These are phyloP conservation scores for Ranitomeya imitator DNA, from an alignment of 2,113 vertebrate genomes.

Conservation along the genomic window DNA sequence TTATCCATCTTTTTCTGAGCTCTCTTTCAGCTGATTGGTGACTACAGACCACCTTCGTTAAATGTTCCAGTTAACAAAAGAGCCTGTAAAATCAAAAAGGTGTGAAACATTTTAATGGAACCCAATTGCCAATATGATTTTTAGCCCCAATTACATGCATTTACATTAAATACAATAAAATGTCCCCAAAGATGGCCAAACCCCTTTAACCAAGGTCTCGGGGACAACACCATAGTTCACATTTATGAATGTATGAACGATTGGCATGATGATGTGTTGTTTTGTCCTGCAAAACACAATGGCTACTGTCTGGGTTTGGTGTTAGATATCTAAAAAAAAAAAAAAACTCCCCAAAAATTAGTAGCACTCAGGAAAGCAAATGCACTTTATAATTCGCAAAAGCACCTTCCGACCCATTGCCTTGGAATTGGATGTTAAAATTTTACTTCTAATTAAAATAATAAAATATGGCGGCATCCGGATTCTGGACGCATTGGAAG, in stretches of 20 bases:
- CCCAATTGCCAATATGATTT: too few relatives aligned
- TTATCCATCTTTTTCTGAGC: too few relatives aligned
- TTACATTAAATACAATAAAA: too few relatives aligned
- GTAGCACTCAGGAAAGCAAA: conserved; percentile 10
- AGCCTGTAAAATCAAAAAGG: too few relatives aligned
- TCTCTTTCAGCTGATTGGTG: too few relatives aligned
- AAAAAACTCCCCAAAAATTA: neutral
- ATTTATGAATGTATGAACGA: neutral
- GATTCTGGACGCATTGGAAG: neutral
- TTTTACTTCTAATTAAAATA: neutral
- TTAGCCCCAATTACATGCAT: too few relatives aligned
- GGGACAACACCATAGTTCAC: neutral
- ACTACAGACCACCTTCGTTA: too few relatives aligned
- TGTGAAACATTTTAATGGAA: too few relatives aligned
- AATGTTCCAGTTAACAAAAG: too few relatives aligned
- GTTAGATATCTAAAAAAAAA: neutral
- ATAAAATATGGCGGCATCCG: neutral
- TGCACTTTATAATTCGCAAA: neutral
- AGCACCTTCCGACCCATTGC: neutral
- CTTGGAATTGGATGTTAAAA: neutral
- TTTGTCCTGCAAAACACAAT: neutral
- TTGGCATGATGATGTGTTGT: neutral
- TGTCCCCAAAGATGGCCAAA: too few relatives aligned
- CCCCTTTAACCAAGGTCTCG: neutral
- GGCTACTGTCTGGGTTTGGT: neutral